A percentile compares a stretch with the other conserved stretches of the same genome.
Evolutionary conservation across 2,113 vertebrate species (phyloP).

Genomic region (Bungarus multicinctus): DNA sequence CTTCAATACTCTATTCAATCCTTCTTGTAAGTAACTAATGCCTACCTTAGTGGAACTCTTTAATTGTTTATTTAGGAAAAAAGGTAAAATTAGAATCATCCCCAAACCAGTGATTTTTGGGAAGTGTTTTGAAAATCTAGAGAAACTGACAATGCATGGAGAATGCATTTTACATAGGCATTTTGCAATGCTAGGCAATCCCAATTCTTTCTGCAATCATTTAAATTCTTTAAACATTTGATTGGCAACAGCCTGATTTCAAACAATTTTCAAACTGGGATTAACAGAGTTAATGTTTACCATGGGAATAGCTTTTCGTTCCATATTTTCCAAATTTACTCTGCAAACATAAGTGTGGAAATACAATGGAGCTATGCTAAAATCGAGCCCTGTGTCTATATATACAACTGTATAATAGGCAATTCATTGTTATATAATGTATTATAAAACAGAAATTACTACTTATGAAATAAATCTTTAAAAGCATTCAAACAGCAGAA

Average conservation of each 20-base stretch:
- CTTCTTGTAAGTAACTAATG: not conserved
- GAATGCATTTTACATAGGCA: not conserved
- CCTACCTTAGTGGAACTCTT: not conserved
- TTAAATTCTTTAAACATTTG: not conserved
- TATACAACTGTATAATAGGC: not conserved
- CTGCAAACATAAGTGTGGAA: no score
- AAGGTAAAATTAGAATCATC: not conserved
- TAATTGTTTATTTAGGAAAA: not conserved
- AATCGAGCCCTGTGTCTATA: no score
- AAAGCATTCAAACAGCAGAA: not conserved
- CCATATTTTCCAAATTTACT: no score
- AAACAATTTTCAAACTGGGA: not conserved
- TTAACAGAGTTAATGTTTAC: not conserved
- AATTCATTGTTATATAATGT: not conserved
- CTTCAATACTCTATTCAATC: not conserved
- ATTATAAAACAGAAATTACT: not conserved
- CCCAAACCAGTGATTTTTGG: not conserved
- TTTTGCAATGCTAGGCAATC: not conserved
- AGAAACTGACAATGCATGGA: not conserved
- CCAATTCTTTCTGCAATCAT: not conserved
- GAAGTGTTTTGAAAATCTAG: not conserved
- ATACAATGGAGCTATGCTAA: no score
- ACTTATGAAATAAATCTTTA: not conserved
- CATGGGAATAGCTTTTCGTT: not conserved
- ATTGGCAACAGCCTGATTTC: not conserved